Evolutionary conservation across 2,888 invertebrate genomes (phyloP).

Genomic region (Heliconius cydno): DNA sequence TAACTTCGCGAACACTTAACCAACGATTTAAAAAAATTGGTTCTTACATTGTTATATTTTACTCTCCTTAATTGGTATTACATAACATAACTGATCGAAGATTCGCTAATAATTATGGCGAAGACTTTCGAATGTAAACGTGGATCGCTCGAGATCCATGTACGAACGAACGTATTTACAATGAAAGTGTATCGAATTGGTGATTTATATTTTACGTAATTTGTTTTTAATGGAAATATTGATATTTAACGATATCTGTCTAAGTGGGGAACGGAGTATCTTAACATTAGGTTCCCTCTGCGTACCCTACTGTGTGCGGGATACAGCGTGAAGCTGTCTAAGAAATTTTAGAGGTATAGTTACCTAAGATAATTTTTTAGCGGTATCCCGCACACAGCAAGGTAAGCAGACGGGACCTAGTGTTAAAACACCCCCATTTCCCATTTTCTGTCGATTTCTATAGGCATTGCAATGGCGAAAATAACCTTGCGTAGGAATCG

Average conservation of each 20-base stretch:
- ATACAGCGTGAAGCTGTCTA: no score
- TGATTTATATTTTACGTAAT: slow-evolving; percentile 19
- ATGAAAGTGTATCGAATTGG: slow-evolving; percentile 8
- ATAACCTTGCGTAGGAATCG: no score
- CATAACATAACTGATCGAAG: slow-evolving; percentile 41
- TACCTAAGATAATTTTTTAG: no score
- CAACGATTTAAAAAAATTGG: neutral
- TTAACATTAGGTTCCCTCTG: no score
- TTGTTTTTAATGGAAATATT: slow-evolving; percentile 23
- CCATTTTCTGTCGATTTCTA: no score
- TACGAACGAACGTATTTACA: slow-evolving; percentile 27
- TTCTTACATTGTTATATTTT: slow-evolving; percentile 3
- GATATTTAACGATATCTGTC: neutral
- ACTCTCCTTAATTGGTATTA: slow-evolving; percentile 25
- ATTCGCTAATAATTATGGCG: slow-evolving; percentile 41
- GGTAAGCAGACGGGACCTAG: no score
- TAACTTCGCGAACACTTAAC: neutral
- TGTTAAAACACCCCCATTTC: no score
- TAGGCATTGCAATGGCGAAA: no score
- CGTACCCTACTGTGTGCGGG: no score
- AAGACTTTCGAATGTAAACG: slow-evolving; percentile 46
- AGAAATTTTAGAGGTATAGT: no score
- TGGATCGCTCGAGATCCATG: slow-evolving; percentile 29
- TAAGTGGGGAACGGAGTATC: no score
- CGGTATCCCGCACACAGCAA: no score